These are phyloP conservation scores for Plectus sambesii DNA, from an alignment of 1,140 invertebrate species.

Conservation along the genomic window DNA sequence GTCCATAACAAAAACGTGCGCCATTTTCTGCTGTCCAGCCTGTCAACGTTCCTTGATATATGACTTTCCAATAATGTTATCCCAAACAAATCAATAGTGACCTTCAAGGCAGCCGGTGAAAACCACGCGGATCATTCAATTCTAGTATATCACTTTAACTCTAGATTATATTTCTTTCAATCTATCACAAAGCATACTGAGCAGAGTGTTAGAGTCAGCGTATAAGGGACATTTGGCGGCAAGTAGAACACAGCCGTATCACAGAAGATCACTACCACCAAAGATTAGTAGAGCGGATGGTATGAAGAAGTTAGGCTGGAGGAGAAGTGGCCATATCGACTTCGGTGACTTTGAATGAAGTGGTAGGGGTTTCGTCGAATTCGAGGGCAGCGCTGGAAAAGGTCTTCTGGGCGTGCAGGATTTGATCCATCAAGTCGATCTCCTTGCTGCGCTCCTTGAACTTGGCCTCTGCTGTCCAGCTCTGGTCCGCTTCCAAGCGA, in stretches of 20 bases:
- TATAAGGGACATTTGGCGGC: too few species aligned
- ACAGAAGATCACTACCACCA: too few species aligned
- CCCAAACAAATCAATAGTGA: conserved; percentile 8
- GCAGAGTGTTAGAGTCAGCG: too few species aligned
- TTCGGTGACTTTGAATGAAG: conserved; percentile 5
- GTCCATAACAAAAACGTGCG: conserved; percentile 27
- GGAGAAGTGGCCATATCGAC: conserved; percentile 10
- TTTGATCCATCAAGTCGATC: conserved; percentile 5
- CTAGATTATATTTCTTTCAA: too few species aligned
- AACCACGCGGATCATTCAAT: background rate
- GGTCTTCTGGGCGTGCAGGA: too few species aligned
- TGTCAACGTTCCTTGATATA: background rate
- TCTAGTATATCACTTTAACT: conserved; percentile 9
- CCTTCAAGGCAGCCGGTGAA: background rate
- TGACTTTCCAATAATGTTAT: conserved; percentile 1
- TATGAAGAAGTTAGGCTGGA: background rate
- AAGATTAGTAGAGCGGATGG: background rate
- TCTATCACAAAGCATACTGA: too few species aligned
- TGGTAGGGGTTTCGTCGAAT: background rate
- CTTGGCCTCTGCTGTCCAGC: conserved; percentile 56
- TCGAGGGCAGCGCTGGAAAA: too few species aligned
- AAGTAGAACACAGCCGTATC: too few species aligned
- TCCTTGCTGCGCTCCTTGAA: conserved; percentile 10
- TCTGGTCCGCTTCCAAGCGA: conserved; percentile 57
- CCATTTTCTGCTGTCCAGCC: conserved; percentile 3